Conservation (phyloP, 2,888 invertebrate genomes). For the Anaspis maculata region DNA sequence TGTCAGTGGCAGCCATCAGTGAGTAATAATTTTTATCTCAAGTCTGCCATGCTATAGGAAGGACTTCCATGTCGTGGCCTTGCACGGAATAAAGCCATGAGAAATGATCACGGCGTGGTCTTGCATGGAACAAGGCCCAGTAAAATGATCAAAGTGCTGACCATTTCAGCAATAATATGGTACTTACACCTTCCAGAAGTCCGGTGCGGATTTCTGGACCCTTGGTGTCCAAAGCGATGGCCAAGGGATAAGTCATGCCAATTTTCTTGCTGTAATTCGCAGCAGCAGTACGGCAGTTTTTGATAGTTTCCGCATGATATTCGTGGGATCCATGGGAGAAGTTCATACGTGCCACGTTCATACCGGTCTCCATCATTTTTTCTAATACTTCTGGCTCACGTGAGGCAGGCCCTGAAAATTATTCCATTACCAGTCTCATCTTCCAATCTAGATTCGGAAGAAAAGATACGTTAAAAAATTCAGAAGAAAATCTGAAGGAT, state of each 20-base stretch:
- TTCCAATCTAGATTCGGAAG: too few species aligned
- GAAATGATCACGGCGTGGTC: too few species aligned
- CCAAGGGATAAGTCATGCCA: conserved; percentile 71
- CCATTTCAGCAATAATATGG: too few species aligned
- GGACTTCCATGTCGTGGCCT: too few species aligned
- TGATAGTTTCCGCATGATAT: conserved; percentile 87
- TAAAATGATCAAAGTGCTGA: too few species aligned
- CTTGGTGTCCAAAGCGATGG: conserved; percentile 95
- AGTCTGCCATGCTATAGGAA: too few species aligned
- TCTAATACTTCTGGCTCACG: conserved; percentile 73
- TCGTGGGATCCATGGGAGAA: conserved; percentile 95
- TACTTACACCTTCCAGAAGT: conserved; percentile 80
- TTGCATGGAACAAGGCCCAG: too few species aligned
- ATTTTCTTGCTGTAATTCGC: conserved; percentile 68
- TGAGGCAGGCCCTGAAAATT: conserved; percentile 74
- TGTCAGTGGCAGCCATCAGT: too few species aligned
- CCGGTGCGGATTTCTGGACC: conserved; percentile 98
- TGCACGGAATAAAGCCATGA: too few species aligned
- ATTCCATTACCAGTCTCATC: too few species aligned
- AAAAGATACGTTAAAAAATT: too few species aligned
- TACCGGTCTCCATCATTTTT: conserved; percentile 92
- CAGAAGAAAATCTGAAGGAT: conserved; percentile 4
- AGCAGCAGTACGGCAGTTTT: conserved; percentile 81
- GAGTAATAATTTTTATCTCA: too few species aligned
- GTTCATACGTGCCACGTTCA: conserved; percentile 94